phyloP scores from a whole-genome alignment of 1,140 invertebrate species.

The Drosophila rhopaloa region DNA sequence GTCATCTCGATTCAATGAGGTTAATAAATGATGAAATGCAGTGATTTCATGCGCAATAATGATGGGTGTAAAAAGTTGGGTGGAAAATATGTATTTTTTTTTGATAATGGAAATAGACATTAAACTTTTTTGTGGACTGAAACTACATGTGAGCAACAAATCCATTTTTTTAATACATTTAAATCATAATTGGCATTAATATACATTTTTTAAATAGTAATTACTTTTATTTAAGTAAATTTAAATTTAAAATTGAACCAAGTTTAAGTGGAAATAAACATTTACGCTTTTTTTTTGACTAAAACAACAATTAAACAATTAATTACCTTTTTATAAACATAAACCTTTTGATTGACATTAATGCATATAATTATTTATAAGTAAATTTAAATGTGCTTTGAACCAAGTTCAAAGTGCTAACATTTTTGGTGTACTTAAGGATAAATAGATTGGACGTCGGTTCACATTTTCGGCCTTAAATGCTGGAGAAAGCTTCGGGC shows the following conservation, averaged over 20 bases:
- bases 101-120: background rate
- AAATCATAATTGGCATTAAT: background rate
- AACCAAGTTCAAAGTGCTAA: too few species aligned
- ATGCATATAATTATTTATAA: too few species aligned
- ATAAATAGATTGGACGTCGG: too few species aligned
- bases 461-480: background rate
- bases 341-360: background rate
- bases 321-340: background rate
- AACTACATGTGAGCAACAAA: background rate
- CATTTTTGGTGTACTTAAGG: too few species aligned
- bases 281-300: background rate
- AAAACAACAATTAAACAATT: background rate
- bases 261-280: background rate
- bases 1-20: constrained; percentile 11
- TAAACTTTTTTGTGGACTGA: background rate
- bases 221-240: too few species aligned
- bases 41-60: background rate
- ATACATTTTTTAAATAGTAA: too few species aligned
- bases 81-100: background rate
- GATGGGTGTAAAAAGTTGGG: background rate
- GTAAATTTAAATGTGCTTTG: too few species aligned
- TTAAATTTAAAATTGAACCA: too few species aligned
- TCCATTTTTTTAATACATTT: background rate
- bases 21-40: constrained; percentile 8
- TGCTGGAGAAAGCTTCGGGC: background rate